A percentile compares a stretch with the other conserved stretches of the same genome.
These are phyloP conservation scores for Electrona antarctica DNA, from an alignment of 2,113 vertebrate genomes.

Conservation along the genomic window DNA sequence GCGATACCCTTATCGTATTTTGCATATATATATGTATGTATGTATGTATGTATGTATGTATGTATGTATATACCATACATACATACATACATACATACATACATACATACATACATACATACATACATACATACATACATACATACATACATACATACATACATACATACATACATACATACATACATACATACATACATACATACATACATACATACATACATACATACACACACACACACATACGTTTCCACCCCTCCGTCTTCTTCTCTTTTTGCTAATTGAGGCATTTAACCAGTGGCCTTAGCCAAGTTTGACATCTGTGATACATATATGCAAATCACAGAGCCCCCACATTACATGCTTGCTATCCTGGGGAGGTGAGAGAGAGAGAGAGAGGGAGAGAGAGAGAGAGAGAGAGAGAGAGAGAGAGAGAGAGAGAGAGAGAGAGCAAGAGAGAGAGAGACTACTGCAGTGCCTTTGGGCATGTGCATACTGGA, in stretches of 20 bases:
- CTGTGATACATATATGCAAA: slow-evolving; percentile 20
- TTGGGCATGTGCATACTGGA: slow-evolving; percentile 13
- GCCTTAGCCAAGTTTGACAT: slow-evolving; percentile 26
- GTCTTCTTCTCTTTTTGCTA: slow-evolving; percentile 15
- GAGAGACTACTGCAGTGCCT: slow-evolving; percentile 5
- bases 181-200: too few relatives aligned
- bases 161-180: too few relatives aligned
- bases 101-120: too few relatives aligned
- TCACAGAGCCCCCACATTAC: neutral
- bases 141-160: too few relatives aligned
- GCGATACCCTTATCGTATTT: too few relatives aligned
- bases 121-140: too few relatives aligned
- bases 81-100: too few relatives aligned
- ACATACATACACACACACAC: too few relatives aligned
- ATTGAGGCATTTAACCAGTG: slow-evolving; percentile 42
- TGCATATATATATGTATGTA: too few relatives aligned
- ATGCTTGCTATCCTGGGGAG: slow-evolving; percentile 1
- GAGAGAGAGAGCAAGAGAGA: neutral
- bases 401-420: neutral
- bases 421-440: neutral
- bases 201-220: too few relatives aligned
- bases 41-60: too few relatives aligned
- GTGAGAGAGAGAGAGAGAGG: neutral
- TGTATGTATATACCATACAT: too few relatives aligned
- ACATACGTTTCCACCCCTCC: neutral